Evolutionary conservation across 2,113 vertebrate species (phyloP), one percentile per base, ranked within the genome.

Genomic region (Trogon surrucura): DNA sequence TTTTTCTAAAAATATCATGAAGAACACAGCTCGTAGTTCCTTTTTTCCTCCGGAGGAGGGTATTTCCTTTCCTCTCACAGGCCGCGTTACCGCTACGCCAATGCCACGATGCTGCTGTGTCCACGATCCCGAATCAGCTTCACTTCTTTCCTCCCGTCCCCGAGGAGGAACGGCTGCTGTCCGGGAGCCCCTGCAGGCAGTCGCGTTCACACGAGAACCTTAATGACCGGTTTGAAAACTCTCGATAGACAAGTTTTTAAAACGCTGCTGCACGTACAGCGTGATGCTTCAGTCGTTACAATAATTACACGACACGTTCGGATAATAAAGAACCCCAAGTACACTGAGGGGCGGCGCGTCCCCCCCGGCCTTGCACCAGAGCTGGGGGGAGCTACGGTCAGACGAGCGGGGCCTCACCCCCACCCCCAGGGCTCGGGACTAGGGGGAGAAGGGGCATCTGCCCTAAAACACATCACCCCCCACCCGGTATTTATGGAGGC

Each of bases 401-500:
- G 18, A 15, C 0, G 16, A 69, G 34, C 57, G 47, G 30, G 0
- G 26, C 5, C 44, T 22, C 1, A 5, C 21, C 60, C 32, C 22
- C 30, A 34, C 9, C 51, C 19, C 25, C 12, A 22, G 2, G 5
- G 2, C 41, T 56, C 4, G 14, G 23, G 10, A 8, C 57, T 11
- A 3, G 26, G 11, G 19, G 20, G 6, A 30, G 45, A 44, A 51
- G 10, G 17, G 34, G 2, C 27, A 29, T 1, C 21, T 1, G 4
- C 9, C 4, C 22, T 7, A 15, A 22, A 48, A 20, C 5, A 0
- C 2, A 41, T 41, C 32, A 25, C 2, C 19, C 36, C 7, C 30
- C 2, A 7, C 2, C 14, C 2, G 0, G 8, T 2, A 10, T 1
- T 17, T 13, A n/a, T 4, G 5, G 7, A 25, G 10, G 5, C 0